Conservation (phyloP, 2,888 invertebrate genomes). For the Agriopis aurantiaria region DNA sequence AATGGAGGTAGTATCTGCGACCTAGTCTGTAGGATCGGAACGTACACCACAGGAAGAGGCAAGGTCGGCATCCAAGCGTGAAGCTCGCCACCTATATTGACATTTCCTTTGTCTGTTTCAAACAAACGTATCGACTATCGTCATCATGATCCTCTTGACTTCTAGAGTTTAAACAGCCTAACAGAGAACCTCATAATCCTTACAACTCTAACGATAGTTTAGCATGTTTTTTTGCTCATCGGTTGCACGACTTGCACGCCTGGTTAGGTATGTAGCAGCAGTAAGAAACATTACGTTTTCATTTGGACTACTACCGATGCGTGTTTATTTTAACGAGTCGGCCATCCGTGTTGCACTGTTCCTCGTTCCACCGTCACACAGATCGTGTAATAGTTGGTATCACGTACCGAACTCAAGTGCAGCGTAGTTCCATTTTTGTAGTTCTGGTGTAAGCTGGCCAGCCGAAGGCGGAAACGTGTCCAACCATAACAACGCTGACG, state of each 20-base stretch:
- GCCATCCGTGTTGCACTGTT: slow-evolving; percentile 64
- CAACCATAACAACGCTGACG: slow-evolving; percentile 78
- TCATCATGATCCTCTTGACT: slow-evolving; percentile 18
- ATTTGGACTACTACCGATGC: slow-evolving; percentile 55
- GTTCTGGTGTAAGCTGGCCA: slow-evolving; percentile 42
- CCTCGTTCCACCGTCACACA: slow-evolving; percentile 52
- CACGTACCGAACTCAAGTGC: slow-evolving; percentile 24
- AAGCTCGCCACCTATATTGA: slow-evolving; percentile 76
- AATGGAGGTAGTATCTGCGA: slow-evolving; percentile 34
- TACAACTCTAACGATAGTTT: neutral
- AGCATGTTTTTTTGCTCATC: slow-evolving; percentile 2
- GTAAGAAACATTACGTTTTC: slow-evolving; percentile 21
- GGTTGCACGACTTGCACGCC: slow-evolving; percentile 7
- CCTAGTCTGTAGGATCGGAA: slow-evolving; percentile 55
- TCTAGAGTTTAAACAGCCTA: neutral
- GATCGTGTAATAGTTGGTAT: slow-evolving; percentile 24
- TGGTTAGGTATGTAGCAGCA: slow-evolving; percentile 19
- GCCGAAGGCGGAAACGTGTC: slow-evolving; percentile 74
- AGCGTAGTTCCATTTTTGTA: slow-evolving; percentile 37
- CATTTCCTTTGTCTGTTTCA: slow-evolving; percentile 55
- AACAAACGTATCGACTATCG: slow-evolving; percentile 31
- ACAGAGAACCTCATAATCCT: slow-evolving; percentile 6
- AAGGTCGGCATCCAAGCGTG: slow-evolving; percentile 83
- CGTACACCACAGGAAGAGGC: slow-evolving; percentile 76
- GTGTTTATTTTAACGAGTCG: slow-evolving; percentile 73